Evolutionary conservation across 2,113 vertebrate species (phyloP).

Genomic region (Carlito syrichta): DNA sequence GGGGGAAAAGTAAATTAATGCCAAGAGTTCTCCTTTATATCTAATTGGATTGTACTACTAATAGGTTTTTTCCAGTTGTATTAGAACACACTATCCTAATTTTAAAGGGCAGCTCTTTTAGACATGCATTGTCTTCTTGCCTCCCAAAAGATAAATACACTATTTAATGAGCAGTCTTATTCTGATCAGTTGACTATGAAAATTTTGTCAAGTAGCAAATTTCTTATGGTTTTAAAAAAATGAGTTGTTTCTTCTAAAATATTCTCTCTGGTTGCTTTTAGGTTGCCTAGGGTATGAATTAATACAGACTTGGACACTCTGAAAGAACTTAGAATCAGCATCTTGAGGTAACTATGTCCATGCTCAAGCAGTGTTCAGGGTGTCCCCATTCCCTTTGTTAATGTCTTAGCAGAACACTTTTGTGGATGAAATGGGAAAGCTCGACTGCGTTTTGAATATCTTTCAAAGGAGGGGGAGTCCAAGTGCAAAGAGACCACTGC

Average conservation of each 20-base stretch:
- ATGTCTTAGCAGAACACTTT: slow-evolving; percentile 31
- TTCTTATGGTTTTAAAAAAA: slow-evolving; percentile 76
- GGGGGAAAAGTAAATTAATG: not conserved
- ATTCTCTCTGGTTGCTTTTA: slow-evolving; percentile 81
- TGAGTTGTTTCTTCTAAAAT: slow-evolving; percentile 77
- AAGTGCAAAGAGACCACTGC: not conserved
- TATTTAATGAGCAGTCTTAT: slow-evolving; percentile 66
- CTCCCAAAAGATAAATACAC: slow-evolving; percentile 50
- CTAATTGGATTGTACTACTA: not conserved
- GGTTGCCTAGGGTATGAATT: slow-evolving; percentile 84
- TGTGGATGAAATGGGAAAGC: not conserved
- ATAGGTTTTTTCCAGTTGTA: slow-evolving; percentile 59
- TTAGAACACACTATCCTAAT: slow-evolving; percentile 38
- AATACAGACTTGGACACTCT: slow-evolving; percentile 83
- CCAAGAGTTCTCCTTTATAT: not conserved
- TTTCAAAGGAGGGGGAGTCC: not conserved
- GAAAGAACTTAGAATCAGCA: slow-evolving; percentile 83
- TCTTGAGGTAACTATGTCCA: slow-evolving; percentile 82
- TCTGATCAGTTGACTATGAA: slow-evolving; percentile 71
- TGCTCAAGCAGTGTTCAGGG: slow-evolving; percentile 70
- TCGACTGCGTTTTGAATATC: too few species aligned
- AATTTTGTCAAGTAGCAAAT: slow-evolving; percentile 71
- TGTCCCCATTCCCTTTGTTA: slow-evolving; percentile 63
- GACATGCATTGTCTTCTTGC: slow-evolving; percentile 35
- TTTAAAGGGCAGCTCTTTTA: slow-evolving; percentile 43